Base-by-base conservation (phyloP, 2,888 invertebrate species). In the Stenichneumon culpator region DNA sequence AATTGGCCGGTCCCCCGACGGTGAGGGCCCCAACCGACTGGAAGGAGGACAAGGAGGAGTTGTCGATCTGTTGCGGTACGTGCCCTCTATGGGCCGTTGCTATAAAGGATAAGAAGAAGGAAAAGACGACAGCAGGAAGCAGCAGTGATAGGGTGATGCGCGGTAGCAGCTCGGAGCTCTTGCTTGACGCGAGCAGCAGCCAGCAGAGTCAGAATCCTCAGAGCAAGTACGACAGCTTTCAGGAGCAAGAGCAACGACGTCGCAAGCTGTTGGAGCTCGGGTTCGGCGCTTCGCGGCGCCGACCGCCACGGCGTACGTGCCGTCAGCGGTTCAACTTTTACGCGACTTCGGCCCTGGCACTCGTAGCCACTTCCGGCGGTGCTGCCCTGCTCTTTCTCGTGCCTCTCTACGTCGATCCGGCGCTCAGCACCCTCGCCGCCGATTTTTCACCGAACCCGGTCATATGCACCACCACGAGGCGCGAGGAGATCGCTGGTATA, bases 131-230 rank as follows among this genome's bases (percentile, higher is more conserved):
- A 3, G n/a, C 14, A 25, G 65, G 28, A 14, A 50, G 57, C 79
- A 63, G 39, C 69, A 74, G 69, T 60, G 28, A 79, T 16, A 81
- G 74, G 89, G 91, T 90, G 89, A 96, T 96, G 96, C 96, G 96
- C 95, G 96, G 96, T 95, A 96, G 96, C 95, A 97, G 96, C 95
- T 96, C 96, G 94, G 96, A 97, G 95, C 95, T 96, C 95, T 96
- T 97, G 95, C 96, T 96, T 94, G 96, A 96, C 94, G 96, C 96
- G 94, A 96, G 96, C 95, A 96, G 96, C 95, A 95, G 94, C 94
- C 95, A 94, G 94, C 95, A 94, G 95, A 94, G 94, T 94, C 95
- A 92, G 94, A 95, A 94, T 94, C 95, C 94, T 93, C 94, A 94
- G 94, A 94, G 92, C 94, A 95, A 94, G 95, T 95, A 94, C 94